A percentile compares a stretch with the other conserved stretches of the same genome.
These are phyloP conservation scores for Rhizoglyphus robini DNA, from an alignment of 1,140 invertebrate genomes.

Conservation along the genomic window DNA sequence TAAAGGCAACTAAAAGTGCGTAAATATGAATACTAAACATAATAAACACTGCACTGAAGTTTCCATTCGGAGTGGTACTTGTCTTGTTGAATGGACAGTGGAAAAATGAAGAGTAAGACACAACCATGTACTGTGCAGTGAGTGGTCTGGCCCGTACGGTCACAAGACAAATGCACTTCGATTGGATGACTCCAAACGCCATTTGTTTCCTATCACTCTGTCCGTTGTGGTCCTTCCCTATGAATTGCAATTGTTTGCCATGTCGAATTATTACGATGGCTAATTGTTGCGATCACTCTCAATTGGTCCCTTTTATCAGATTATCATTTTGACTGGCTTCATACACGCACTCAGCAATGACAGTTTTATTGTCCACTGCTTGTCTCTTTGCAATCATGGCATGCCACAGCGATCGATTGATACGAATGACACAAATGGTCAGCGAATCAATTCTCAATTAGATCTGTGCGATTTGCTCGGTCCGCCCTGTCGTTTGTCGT, in stretches of 20 bases:
- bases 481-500: not conserved
- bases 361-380: no score
- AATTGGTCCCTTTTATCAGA: slow-evolving; percentile 11
- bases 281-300: slow-evolving; percentile 13
- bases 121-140: not conserved
- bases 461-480: not conserved
- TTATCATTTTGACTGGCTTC: not conserved
- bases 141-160: no score
- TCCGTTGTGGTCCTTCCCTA: not conserved
- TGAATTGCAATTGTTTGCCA: not conserved
- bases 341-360: no score
- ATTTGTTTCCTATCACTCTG: not conserved
- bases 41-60: no score
- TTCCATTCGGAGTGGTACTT: no score
- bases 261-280: not conserved
- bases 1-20: no score
- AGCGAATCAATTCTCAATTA: slow-evolving; percentile 13
- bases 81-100: slow-evolving; percentile 11
- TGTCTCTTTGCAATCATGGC: no score
- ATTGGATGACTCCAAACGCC: no score
- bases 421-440: slow-evolving; percentile 7
- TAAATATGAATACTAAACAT: no score
- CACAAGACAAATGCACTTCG: not conserved
- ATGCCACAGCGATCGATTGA: not conserved
- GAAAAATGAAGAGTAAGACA: not conserved